Evolutionary conservation across 2,888 invertebrate species (phyloP).

Genomic region (Deladenus siricidicola): DNA sequence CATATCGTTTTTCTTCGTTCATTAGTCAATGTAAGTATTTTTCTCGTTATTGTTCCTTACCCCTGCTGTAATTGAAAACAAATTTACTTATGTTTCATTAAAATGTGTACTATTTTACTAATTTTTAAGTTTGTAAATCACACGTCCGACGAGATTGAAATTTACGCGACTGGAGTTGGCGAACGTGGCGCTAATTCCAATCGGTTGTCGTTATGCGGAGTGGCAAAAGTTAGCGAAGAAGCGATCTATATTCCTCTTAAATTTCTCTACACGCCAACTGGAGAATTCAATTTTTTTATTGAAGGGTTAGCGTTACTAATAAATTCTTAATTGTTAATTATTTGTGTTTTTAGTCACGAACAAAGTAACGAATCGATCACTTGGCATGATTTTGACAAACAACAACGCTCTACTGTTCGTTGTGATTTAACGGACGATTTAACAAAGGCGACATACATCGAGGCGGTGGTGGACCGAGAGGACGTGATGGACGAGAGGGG

Average conservation of each 20-base stretch:
- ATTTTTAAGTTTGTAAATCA: conserved; percentile 37
- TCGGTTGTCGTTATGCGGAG: conserved; percentile 68
- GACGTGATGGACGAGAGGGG: neutral
- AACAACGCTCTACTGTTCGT: conserved; percentile 35
- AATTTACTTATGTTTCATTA: conserved; percentile 61
- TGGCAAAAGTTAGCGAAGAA: conserved; percentile 42
- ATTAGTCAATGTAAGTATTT: conserved; percentile 60
- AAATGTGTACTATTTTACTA: neutral
- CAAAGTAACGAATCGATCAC: conserved; percentile 16
- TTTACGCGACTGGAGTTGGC: conserved; percentile 70
- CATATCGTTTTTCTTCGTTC: conserved; percentile 77
- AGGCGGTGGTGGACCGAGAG: conserved; percentile 7
- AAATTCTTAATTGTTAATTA: no score
- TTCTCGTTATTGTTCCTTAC: neutral
- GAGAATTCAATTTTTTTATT: conserved; percentile 70
- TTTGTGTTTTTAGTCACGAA: neutral
- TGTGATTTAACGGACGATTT: conserved; percentile 34
- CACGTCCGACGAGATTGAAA: conserved; percentile 35
- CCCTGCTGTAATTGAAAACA: neutral
- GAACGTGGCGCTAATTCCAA: no score
- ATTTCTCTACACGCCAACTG: conserved; percentile 76
- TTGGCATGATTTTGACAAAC: conserved; percentile 43
- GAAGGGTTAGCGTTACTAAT: no score
- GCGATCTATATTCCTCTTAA: conserved; percentile 72
- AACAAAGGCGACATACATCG: conserved; percentile 36